Evolutionary conservation across 2,113 vertebrate species (phyloP).

Genomic region (Elephas maximus): DNA sequence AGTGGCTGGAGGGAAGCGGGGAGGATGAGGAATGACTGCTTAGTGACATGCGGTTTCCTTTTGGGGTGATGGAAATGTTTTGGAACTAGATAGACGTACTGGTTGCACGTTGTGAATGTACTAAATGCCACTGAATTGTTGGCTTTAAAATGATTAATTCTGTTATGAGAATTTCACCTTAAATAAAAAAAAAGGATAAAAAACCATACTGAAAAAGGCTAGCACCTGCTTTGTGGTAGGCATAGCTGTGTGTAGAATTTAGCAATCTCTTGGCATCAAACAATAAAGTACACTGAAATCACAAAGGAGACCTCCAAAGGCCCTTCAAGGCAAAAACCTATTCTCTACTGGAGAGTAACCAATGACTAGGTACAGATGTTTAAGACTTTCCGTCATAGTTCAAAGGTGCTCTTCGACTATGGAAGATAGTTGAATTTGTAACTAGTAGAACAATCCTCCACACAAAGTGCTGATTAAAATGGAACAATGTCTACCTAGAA

Average conservation of each 20-base stretch:
- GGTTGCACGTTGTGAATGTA: background rate
- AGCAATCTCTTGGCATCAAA: slow-evolving; percentile 49
- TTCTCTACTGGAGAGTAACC: background rate
- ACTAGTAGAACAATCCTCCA: slow-evolving; percentile 36
- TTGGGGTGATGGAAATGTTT: background rate
- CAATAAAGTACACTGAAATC: slow-evolving; percentile 31
- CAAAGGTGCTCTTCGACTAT: background rate
- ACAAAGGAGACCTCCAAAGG: slow-evolving; percentile 20
- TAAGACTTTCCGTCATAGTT: background rate
- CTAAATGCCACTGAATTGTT: background rate
- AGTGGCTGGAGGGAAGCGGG: background rate
- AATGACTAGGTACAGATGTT: background rate
- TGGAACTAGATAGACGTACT: slow-evolving; percentile 9
- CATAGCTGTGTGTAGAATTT: background rate
- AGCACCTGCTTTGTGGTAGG: background rate
- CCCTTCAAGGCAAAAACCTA: background rate
- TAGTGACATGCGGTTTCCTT: background rate
- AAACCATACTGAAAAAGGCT: slow-evolving; percentile 34
- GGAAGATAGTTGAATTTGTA: slow-evolving; percentile 12
- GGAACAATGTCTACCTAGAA: slow-evolving; percentile 47
- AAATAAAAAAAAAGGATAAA: background rate
- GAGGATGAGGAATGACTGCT: background rate
- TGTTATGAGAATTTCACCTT: background rate
- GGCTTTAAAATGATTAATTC: slow-evolving; percentile 46
- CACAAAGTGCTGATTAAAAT: slow-evolving; percentile 65